Percentiles rank a stretch among this genome's conserved stretches.
Conservation (phyloP, 2,797 vertebrate species). For the Apogon hyalosoma region DNA sequence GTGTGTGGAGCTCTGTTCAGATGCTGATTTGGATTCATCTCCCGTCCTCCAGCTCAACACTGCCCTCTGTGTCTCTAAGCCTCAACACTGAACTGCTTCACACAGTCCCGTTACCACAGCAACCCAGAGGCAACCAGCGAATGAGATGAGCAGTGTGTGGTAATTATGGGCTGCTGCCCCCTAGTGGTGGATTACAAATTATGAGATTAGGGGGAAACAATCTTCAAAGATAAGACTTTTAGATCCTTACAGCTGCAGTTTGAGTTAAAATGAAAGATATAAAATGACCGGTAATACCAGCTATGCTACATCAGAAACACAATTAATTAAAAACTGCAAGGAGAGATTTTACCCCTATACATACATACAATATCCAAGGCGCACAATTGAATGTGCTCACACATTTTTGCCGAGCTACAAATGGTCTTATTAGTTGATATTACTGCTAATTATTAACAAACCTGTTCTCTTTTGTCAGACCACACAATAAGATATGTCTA, state of each 20-base stretch:
- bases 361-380: too few relatives aligned
- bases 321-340: too few relatives aligned
- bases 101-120: constrained; percentile 74
- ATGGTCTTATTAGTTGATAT: too few relatives aligned
- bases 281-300: background rate
- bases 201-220: background rate
- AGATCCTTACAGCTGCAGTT: background rate
- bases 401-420: too few relatives aligned
- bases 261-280: background rate
- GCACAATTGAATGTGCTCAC: too few relatives aligned
- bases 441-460: constrained; percentile 7
- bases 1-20: constrained; percentile 53
- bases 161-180: constrained; percentile 75
- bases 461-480: constrained; percentile 26
- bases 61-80: constrained; percentile 80
- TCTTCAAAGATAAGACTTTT: constrained; percentile 20
- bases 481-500: constrained; percentile 43
- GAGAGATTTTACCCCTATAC: too few relatives aligned
- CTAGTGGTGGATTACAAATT: constrained; percentile 66
- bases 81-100: constrained; percentile 65
- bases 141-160: constrained; percentile 41
- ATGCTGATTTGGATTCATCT: constrained; percentile 78
- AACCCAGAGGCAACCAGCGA: constrained; percentile 71
- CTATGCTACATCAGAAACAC: background rate
- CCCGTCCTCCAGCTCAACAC: constrained; percentile 77